Percentiles rank a stretch among this genome's conserved stretches.
These are phyloP conservation scores for Phrynocephalus vlangalii DNA, from an alignment of 2,797 vertebrate genomes.

Conservation along the genomic window DNA sequence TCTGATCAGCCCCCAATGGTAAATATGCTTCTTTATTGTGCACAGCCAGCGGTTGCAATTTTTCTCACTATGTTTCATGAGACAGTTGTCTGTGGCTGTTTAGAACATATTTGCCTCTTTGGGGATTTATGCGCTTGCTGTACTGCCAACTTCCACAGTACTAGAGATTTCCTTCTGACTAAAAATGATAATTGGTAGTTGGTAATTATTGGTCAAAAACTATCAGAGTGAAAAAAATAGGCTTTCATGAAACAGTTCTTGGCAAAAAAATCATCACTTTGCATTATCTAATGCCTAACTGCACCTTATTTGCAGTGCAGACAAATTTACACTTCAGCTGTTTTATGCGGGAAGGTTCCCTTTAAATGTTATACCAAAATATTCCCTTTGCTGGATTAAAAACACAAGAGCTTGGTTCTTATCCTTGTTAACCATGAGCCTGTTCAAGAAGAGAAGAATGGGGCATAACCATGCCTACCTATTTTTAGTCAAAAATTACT, in stretches of 20 bases:
- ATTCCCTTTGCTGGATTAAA: conserved; percentile 64
- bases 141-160: conserved; percentile 83
- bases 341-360: conserved; percentile 72
- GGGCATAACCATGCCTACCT: neutral
- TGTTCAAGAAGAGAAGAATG: conserved; percentile 14
- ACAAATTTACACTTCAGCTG: conserved; percentile 73
- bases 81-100: conserved; percentile 86
- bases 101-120: conserved; percentile 84
- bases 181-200: conserved; percentile 86
- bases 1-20: conserved; percentile 76
- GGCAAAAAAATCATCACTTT: conserved; percentile 80
- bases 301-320: conserved; percentile 73
- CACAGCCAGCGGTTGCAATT: conserved; percentile 80
- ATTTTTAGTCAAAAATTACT: neutral
- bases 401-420: conserved; percentile 45
- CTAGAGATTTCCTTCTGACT: conserved; percentile 84
- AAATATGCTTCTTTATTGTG: conserved; percentile 78
- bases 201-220: conserved; percentile 88
- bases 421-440: conserved; percentile 16
- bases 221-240: conserved; percentile 87
- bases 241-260: conserved; percentile 82
- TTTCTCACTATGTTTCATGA: conserved; percentile 83
- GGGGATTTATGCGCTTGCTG: conserved; percentile 82
- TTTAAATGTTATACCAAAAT: conserved; percentile 21
- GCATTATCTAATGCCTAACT: conserved; percentile 77